phyloP scores from a whole-genome alignment of 2,888 invertebrate species.

The Pristionchus entomophagus region DNA sequence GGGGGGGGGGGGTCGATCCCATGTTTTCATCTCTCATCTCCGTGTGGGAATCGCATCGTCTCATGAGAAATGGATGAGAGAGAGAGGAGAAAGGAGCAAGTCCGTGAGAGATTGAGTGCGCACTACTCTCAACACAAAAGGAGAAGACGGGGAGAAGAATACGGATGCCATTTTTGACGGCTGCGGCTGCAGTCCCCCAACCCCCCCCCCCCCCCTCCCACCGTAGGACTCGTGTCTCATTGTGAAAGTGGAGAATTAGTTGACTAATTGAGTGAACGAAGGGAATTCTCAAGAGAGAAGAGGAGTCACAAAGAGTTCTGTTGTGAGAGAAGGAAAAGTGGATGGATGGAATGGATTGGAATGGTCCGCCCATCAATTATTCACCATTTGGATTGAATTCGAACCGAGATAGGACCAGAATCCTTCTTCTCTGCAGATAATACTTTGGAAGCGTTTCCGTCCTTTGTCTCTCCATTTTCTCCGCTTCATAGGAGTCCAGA shows the following conservation, averaged over 20 bases:
- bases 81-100: background rate
- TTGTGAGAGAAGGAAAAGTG: background rate
- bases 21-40: background rate
- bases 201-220: background rate
- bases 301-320: constrained; percentile 4
- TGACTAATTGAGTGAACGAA: constrained; percentile 23
- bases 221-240: background rate
- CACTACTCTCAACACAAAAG: background rate
- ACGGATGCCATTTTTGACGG: background rate
- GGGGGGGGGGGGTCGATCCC: background rate
- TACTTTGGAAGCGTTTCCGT: background rate
- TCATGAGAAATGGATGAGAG: constrained; percentile 37
- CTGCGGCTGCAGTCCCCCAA: background rate
- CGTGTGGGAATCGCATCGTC: background rate
- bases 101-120: background rate
- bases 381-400: background rate
- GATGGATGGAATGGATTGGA: background rate
- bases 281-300: constrained; percentile 2
- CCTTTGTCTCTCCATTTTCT: constrained; percentile 5
- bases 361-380: background rate
- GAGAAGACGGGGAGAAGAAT: background rate
- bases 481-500: background rate
- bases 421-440: background rate
- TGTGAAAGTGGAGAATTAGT: constrained; percentile 23
- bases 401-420: background rate